Evolutionary conservation across 2,888 invertebrate species (phyloP), one percentile per base, ranked within the genome.

Genomic region (Rotaria magnacalcarata): DNA sequence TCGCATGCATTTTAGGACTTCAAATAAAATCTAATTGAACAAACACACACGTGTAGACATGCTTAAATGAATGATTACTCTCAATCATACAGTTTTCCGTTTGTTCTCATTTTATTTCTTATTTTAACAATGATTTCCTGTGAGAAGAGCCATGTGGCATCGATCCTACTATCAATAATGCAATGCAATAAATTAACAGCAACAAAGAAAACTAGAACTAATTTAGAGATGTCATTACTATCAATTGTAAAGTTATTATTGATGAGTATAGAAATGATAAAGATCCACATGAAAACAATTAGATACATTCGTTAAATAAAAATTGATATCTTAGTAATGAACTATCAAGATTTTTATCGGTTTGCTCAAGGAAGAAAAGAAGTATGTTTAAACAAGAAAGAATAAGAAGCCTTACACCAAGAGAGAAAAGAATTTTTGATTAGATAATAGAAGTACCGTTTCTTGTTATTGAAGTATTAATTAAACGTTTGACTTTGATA

Each of bases 401-500:
- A 60, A 10, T 4, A 27, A 60, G 27, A 50, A 50, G 14, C 14
- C 2, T 50, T 50, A 50, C 10, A 8, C 8, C 27, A 14, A 67
- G 27, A n/a, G 16, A 67, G 11, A 34, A 27, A 67, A 27, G 19
- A 34, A 10, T 16, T 34, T 19, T 16, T 16, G 34, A 67, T 67
- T 27, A 41, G 6, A 67, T 19, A 56, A 21, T 6, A 56, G 56
- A 56, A 56, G 24, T 67, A 67, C 67, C 67, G 34, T 34, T 34
- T 41, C 34, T 67, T 41, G 67, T 16, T 19, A 67, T 67, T 16
- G 67, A 67, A 34, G 34, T 67, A 34, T 67, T 67, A 67, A 67
- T 41, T 67, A 67, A 67, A 7, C 67, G 67, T 67, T 67, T 67
- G 67, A 67, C 67, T 67, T 67, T 67, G 67, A 27, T 34, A 34